Evolutionary conservation across 2,888 invertebrate species (phyloP), one percentile per base, ranked within the genome.

Genomic region (Dendrolimus houi): DNA sequence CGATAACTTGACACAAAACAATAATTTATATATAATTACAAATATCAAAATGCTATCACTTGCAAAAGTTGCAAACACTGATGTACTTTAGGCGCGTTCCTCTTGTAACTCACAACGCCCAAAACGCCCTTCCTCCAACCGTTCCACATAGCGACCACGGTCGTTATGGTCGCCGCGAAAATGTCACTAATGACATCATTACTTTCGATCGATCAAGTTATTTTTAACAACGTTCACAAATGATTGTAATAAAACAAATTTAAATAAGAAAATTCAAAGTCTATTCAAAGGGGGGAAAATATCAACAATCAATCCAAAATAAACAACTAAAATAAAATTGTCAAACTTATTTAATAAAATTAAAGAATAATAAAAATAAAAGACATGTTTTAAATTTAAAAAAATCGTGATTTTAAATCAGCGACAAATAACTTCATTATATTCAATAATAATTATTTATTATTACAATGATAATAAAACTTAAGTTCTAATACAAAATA

Each of bases 401-500:
- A 74, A 68, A 67, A 72, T 63, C 74, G 71, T 80, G 86, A 87
- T 87, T 88, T 72, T 69, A 63, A 85, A 86, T 78, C 88, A 84
- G 86, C 62, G 72, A 71, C 67, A 65, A 61, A 66, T 62, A 69
- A 74, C 73, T 72, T 47, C 47, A 47, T 47, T 47, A 47, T 47
- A 47, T 47, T 47, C 47, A 47, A 47, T 47, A 29, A 29, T 29
- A 3, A 29, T 29, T 29, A 29, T 29, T 29, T 29, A 29, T 29
- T 12, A 47, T 47, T 47, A 47, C 68, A 68, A 68, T 72, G 64
- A 70, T 72, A 72, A 66, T 71, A 74, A 78, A 81, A 81, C 83
- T 83, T 83, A 85, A 69, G 71, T 63, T 64, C 75, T 80, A 78
- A 67, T 79, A 80, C 71, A 81, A 83, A 80, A 69, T 73, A 83